A percentile compares a stretch with the other conserved stretches of the same genome.
These are phyloP conservation scores for Spheniscus humboldti DNA, from an alignment of 2,797 vertebrate genomes.

Conservation along the genomic window DNA sequence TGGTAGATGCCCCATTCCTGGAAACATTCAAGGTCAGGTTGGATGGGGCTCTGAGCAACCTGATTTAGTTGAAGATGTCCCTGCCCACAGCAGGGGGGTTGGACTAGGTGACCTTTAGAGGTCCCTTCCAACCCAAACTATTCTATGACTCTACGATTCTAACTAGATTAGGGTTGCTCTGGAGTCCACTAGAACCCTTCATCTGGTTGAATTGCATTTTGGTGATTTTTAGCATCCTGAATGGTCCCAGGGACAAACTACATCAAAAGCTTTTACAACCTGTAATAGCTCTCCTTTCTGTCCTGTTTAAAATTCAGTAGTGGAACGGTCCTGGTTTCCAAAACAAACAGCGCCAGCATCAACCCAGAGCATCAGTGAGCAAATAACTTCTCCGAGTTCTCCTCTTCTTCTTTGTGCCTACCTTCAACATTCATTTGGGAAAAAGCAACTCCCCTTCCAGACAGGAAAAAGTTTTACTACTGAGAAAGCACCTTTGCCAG, in stretches of 20 bases:
- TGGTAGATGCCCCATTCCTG: too few relatives aligned
- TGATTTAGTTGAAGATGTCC: too few relatives aligned
- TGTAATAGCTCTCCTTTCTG: background rate
- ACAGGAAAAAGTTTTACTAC: background rate
- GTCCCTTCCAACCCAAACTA: too few relatives aligned
- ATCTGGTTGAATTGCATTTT: background rate
- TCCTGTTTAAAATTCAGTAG: background rate
- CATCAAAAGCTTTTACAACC: background rate
- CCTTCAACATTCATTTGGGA: background rate
- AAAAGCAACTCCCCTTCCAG: background rate
- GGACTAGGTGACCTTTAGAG: too few relatives aligned
- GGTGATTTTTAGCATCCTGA: background rate
- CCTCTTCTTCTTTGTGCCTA: background rate
- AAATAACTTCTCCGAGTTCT: background rate
- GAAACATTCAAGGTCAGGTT: too few relatives aligned
- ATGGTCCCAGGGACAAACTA: background rate
- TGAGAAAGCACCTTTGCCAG: background rate
- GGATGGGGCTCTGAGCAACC: too few relatives aligned
- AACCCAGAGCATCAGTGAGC: background rate
- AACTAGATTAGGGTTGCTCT: background rate
- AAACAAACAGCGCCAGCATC: background rate
- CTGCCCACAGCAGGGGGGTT: too few relatives aligned
- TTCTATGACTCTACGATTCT: too few relatives aligned
- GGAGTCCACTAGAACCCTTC: background rate
- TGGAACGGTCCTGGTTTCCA: background rate